Evolutionary conservation across 2,113 vertebrate genomes (phyloP).

Genomic region (Nymphicus hollandicus): DNA sequence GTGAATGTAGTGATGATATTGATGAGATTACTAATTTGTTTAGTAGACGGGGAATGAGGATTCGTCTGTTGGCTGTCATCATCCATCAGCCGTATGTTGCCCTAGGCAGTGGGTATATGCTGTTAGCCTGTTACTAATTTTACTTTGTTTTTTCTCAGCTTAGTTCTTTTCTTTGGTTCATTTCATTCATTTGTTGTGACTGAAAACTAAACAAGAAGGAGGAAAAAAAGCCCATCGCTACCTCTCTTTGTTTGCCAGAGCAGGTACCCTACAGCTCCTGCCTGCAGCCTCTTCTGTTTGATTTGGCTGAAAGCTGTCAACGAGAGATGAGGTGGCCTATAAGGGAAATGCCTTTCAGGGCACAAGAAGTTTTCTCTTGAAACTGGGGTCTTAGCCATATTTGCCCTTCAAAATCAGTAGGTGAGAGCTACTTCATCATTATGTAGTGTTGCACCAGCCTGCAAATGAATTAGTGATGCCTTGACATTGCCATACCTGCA

Average conservation of each 20-base stretch:
- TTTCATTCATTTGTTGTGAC: slow-evolving; percentile 70
- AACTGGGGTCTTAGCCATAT: not conserved
- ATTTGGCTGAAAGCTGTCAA: not conserved
- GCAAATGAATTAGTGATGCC: not conserved
- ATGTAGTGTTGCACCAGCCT: not conserved
- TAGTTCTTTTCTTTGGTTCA: slow-evolving; percentile 61
- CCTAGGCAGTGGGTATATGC: slow-evolving; percentile 70
- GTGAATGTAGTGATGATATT: slow-evolving; percentile 65
- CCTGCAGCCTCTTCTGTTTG: not conserved
- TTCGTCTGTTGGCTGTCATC: slow-evolving; percentile 77
- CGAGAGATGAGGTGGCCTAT: not conserved
- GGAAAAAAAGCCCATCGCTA: not conserved
- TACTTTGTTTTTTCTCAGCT: slow-evolving; percentile 67
- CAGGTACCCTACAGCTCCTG: slow-evolving; percentile 27
- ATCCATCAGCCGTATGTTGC: slow-evolving; percentile 72
- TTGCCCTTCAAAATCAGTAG: not conserved
- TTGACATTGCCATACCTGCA: too few species aligned
- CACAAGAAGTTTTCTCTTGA: not conserved
- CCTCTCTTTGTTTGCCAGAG: slow-evolving; percentile 11
- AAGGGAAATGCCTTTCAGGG: not conserved
- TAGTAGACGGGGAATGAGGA: slow-evolving; percentile 68
- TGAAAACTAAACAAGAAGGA: slow-evolving; percentile 37
- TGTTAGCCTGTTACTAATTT: slow-evolving; percentile 75
- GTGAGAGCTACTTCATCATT: not conserved
- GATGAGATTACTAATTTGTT: slow-evolving; percentile 77